These are phyloP conservation scores for Otolemur garnettii DNA, from an alignment of 2,113 vertebrate genomes.

Conservation along the genomic window DNA sequence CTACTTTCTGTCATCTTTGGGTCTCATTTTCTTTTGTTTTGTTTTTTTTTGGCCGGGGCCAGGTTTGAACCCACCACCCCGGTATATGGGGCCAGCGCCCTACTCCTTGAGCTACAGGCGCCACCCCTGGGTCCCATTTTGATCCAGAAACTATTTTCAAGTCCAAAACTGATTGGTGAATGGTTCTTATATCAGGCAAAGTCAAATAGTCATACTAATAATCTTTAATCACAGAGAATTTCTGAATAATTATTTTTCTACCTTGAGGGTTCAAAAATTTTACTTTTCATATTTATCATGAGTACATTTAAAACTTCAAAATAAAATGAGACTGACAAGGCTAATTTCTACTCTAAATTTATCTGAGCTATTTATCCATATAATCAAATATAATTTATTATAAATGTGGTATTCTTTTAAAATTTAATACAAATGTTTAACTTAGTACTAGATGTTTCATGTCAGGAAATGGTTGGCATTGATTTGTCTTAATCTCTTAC, in stretches of 20 bases:
- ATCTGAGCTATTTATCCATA: conserved; percentile 55
- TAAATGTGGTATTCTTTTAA: conserved; percentile 38
- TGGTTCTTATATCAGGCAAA: background rate
- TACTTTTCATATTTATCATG: background rate
- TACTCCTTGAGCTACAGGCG: too few relatives aligned
- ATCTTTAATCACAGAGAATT: conserved; percentile 38
- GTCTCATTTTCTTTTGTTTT: background rate
- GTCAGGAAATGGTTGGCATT: background rate
- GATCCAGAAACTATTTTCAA: conserved; percentile 41
- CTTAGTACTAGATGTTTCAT: conserved; percentile 39
- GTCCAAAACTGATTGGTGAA: background rate
- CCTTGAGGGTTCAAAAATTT: background rate
- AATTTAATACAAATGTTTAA: conserved; percentile 47
- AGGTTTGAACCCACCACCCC: too few relatives aligned
- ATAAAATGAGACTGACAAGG: background rate
- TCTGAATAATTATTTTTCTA: conserved; percentile 5
- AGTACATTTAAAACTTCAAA: conserved; percentile 42
- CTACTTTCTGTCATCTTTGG: background rate
- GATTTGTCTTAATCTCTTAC: background rate
- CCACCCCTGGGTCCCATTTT: background rate
- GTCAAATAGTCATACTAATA: background rate
- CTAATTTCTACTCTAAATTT: conserved; percentile 51
- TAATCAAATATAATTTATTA: conserved; percentile 36
- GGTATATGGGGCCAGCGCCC: too few relatives aligned
- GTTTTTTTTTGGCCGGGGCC: too few relatives aligned